Base-by-base conservation (phyloP, 2,113 vertebrate genomes). In the Alces alces region DNA sequence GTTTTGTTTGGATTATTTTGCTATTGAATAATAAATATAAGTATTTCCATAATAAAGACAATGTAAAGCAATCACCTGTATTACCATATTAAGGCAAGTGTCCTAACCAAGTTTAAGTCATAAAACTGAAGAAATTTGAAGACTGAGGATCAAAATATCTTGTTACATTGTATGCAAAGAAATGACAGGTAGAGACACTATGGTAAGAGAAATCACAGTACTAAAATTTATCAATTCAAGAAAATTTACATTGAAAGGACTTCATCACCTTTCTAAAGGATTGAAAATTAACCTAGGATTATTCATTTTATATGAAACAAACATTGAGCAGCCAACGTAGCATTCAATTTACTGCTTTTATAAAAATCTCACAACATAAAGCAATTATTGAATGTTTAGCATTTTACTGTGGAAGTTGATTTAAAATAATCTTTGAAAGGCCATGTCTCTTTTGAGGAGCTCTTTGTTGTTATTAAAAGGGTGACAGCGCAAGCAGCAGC, bases 261-360 rank as follows among this genome's bases (percentile, higher is more conserved):
- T 97, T 89, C 83, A 92, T 3, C 79, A 76, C 12, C 16, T 96
- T 96, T 82, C 21, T 58, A 95, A 97, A 97, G n/a, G 50, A 95
- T 86, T 86, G 52, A 97, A 98, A 98, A 97, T 98, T 97, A 98
- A 97, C 86, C 19, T 57, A 89, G 87, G 91, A 70, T 89, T 80
- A 97, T 97, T 70, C 58, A 84, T 84, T 97, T 90, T 57, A 92
- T 89, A 87, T 92, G 92, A 98, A 98, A 95, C 96, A 92, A 98
- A 92, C 90, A 64, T 6, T 84, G 55, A 93, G 39, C 60, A 92
- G 96, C 98, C 88, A 97, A 9, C 89, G 85, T 21, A 98, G 36
- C 64, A 96, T 96, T 97, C 55, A 91, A 11, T 97, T 97, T 97
- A 86, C 45, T 95, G 23, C 9, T 98, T 87, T 95, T 90, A 85